A percentile compares a stretch with the other conserved stretches of the same genome.
These are phyloP conservation scores for Pseudopipra pipra DNA, from an alignment of 2,113 vertebrate genomes.

Conservation along the genomic window DNA sequence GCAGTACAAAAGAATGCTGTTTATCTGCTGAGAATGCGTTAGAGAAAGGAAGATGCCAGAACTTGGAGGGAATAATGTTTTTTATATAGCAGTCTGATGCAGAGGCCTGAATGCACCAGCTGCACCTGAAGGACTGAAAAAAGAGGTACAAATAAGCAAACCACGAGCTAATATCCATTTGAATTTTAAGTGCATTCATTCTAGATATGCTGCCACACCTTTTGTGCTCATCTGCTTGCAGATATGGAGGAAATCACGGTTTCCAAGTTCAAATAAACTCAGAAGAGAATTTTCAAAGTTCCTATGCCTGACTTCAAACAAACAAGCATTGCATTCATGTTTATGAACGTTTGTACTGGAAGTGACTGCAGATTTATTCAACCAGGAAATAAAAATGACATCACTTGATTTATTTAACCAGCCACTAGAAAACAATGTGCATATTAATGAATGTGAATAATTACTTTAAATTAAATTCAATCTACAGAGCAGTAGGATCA, in stretches of 20 bases:
- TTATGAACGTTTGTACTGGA: not conserved
- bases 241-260: not conserved
- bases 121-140: not conserved
- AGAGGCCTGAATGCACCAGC: not conserved
- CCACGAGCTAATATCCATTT: not conserved
- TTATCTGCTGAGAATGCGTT: not conserved
- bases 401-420: conserved; percentile 8
- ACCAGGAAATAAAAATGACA: not conserved
- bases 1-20: not conserved
- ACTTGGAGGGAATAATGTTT: not conserved
- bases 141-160: not conserved
- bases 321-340: not conserved
- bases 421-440: conserved; percentile 6
- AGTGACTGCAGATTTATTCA: not conserved
- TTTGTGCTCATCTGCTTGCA: not conserved
- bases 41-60: not conserved
- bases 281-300: not conserved
- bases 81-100: not conserved
- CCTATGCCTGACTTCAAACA: not conserved
- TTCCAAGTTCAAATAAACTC: not conserved
- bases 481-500: not conserved
- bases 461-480: conserved; percentile 26
- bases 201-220: not conserved
- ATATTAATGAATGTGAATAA: conserved; percentile 16
- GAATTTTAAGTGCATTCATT: not conserved